These are phyloP conservation scores for Amazona guildingii DNA, from an alignment of 2,113 vertebrate genomes.

Conservation along the genomic window DNA sequence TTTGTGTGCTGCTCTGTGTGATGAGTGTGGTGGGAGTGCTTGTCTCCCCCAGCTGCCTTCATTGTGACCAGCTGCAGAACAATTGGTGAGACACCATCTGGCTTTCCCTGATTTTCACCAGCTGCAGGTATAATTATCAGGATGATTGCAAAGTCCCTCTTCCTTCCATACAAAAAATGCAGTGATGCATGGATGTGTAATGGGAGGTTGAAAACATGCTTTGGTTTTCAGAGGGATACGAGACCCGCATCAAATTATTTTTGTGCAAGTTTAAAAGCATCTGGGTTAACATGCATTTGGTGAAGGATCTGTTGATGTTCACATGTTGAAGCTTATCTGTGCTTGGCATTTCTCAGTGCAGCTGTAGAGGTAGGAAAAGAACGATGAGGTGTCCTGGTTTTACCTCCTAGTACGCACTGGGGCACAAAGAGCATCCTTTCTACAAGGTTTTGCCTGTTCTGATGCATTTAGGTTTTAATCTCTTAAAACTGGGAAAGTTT, in stretches of 20 bases:
- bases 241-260: background rate
- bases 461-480: background rate
- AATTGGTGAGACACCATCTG: constrained; percentile 52
- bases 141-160: background rate
- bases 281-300: background rate
- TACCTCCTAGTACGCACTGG: background rate
- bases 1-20: background rate
- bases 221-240: background rate
- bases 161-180: background rate
- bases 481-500: background rate
- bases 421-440: background rate
- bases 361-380: background rate
- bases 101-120: constrained; percentile 25
- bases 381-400: background rate
- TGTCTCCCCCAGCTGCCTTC: constrained; percentile 16
- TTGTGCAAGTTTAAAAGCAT: background rate
- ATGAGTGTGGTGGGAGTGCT: background rate
- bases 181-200: background rate
- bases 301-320: background rate
- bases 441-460: background rate
- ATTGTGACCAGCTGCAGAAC: constrained; percentile 45
- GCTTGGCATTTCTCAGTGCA: background rate
- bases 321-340: background rate
- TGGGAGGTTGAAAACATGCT: background rate
- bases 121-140: constrained; percentile 49